Evolutionary conservation across 1,140 invertebrate genomes (phyloP).

Genomic region (Diabrotica undecimpunctata): DNA sequence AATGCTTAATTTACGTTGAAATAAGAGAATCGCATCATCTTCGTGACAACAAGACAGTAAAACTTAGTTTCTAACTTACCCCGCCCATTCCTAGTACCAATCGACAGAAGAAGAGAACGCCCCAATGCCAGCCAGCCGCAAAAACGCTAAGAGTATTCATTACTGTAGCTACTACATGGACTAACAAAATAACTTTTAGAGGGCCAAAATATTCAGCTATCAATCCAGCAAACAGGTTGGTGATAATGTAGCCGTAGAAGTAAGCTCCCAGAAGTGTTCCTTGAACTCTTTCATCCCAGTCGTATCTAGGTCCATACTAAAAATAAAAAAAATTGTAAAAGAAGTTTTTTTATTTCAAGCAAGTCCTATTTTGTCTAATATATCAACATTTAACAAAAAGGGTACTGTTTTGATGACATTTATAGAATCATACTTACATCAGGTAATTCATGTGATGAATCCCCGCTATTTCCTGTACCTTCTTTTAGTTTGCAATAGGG

Average conservation of each 20-base stretch:
- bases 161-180: conserved; percentile 12
- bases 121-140: conserved; percentile 20
- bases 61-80: conserved; percentile 17
- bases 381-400: no score
- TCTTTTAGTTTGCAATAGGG: conserved; percentile 15
- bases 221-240: conserved; percentile 30
- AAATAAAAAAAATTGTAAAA: no score
- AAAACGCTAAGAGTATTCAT: conserved; percentile 24
- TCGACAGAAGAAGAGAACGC: conserved; percentile 18
- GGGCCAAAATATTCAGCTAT: conserved; percentile 42
- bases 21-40: no score
- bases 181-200: conserved; percentile 18
- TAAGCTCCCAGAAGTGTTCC: conserved; percentile 61
- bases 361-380: no score
- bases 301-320: conserved; percentile 45
- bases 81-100: conserved; percentile 23
- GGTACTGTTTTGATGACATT: neutral
- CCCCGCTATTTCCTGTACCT: neutral
- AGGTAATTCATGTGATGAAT: neutral
- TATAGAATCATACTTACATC: neutral
- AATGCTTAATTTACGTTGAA: no score
- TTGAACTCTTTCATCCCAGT: conserved; percentile 58
- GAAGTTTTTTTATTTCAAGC: no score
- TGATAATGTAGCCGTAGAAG: conserved; percentile 56
- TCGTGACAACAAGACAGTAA: no score